Percentiles rank a stretch among this genome's conserved stretches.
phyloP scores from a whole-genome alignment of 1,140 invertebrate genomes.

The Drosophila sp. region DNA sequence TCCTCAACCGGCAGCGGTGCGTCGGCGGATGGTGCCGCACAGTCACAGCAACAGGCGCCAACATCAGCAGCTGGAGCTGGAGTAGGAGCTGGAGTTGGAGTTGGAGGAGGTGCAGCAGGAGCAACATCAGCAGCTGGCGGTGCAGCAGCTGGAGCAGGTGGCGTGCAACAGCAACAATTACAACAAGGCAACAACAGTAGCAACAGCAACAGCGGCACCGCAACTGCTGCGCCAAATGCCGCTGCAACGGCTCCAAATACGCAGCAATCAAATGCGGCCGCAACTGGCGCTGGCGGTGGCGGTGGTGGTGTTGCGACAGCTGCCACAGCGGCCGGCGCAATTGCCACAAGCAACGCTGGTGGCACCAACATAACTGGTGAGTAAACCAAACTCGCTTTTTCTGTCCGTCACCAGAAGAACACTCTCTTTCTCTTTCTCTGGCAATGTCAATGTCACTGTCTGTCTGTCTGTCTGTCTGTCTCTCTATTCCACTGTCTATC shows the following conservation, averaged over 20 bases:
- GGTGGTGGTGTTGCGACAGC: conserved; percentile 54
- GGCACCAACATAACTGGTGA: conserved; percentile 77
- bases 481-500: conserved; percentile 3
- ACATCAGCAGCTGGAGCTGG: conserved; percentile 39
- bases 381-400: conserved; percentile 45
- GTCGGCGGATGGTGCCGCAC: conserved; percentile 62
- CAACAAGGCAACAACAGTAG: conserved; percentile 47
- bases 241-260: conserved; percentile 47
- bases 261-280: conserved; percentile 57
- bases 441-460: no score
- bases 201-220: conserved; percentile 48
- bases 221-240: conserved; percentile 43
- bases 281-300: conserved; percentile 52
- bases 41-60: conserved; percentile 44
- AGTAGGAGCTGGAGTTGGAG: conserved; percentile 9
- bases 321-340: conserved; percentile 61
- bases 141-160: conserved; percentile 34
- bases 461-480: neutral
- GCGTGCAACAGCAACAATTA: conserved; percentile 39
- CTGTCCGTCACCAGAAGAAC: neutral
- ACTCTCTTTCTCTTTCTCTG: neutral
- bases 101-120: no score
- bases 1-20: conserved; percentile 62
- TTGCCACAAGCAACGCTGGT: conserved; percentile 65
- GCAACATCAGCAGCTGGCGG: conserved; percentile 16